These are phyloP conservation scores for Poeciliopsis occidentalis DNA, from an alignment of 2,113 vertebrate species.

Conservation along the genomic window DNA sequence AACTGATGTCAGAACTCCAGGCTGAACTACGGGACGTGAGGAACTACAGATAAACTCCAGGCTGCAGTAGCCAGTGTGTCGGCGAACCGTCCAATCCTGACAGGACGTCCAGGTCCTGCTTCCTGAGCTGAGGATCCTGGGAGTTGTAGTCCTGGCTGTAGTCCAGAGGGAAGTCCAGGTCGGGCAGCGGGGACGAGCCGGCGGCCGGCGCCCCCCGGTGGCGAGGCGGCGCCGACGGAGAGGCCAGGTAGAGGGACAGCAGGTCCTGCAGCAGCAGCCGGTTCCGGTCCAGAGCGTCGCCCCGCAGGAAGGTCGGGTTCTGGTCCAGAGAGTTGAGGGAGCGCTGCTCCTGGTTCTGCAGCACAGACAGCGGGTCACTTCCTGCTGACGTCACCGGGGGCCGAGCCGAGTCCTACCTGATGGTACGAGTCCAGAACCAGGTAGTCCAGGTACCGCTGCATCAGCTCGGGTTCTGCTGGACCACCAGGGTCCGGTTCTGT, in stretches of 20 bases:
- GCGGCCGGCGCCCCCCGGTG: constrained; percentile 57
- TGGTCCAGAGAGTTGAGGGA: constrained; percentile 78
- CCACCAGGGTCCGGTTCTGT: constrained; percentile 27
- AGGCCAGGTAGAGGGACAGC: constrained; percentile 82
- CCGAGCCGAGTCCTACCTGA: constrained; percentile 75
- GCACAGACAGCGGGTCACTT: constrained; percentile 2
- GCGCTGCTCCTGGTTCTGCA: constrained; percentile 76
- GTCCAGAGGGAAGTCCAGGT: constrained; percentile 78
- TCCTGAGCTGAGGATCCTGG: constrained; percentile 58
- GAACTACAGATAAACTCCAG: too few species aligned
- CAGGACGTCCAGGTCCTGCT: constrained; percentile 56
- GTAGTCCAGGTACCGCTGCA: constrained; percentile 87
- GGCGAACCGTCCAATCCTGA: constrained; percentile 67
- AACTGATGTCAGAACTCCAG: too few species aligned
- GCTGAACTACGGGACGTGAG: too few species aligned
- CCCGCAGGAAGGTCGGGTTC: constrained; percentile 59
- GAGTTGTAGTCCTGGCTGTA: constrained; percentile 75
- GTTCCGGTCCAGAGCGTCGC: constrained; percentile 75
- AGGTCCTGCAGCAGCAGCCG: constrained; percentile 88
- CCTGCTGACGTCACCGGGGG: background rate
- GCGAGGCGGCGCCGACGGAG: constrained; percentile 76
- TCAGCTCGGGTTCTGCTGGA: constrained; percentile 61
- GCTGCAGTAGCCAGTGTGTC: background rate
- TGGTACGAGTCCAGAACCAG: constrained; percentile 84
- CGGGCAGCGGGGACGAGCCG: constrained; percentile 71